Base-by-base conservation (phyloP, 2,797 vertebrate species). In the Malurus leucopterus region DNA sequence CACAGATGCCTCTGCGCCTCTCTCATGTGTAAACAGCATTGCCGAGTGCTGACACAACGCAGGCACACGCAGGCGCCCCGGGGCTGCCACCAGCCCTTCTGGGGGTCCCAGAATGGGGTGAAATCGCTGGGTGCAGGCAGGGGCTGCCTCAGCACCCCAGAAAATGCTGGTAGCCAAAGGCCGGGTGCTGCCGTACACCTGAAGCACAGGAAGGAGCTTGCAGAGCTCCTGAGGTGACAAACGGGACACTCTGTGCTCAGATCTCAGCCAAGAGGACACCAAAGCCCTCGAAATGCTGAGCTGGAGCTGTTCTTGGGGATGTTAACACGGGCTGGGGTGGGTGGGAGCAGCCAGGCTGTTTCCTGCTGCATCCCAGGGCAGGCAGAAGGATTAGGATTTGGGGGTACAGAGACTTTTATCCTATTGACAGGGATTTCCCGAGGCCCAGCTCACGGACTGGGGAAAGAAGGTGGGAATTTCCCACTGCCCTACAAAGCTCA, bases 1-100 rank as follows among this genome's bases (percentile, higher is more conserved):
- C 47, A 51, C 43, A 32, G 94, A 95, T 93, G 94, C 95, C 94
- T 94, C 93, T 88, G 82, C 70, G 85, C 91, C 94, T 96, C 85
- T 68, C 92, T 96, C 90, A 91, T 95, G 91, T 94, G 86, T 94
- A 97, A 96, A 96, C 94, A 95, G 93, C 93, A 95, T 95, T 95
- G 95, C 91, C 93, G 69, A 96, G 93, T 11, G 87, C 94, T 96
- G 95, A 96, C 94, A 94, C 92, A 95, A 95, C 36, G 13, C 93
- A 91, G 95, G 89, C 90, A 85, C 90, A 80, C 1, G 14, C 84
- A 71, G 89, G 74, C 76, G 70, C 36, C 73, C 76, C 43, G 2
- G 27, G 8, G 50, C 77, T 81, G 70, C 84, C 87, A 10, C 57
- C 38, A 15, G 27, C 68, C 53, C 74, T 57, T 6, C 55, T 5